A percentile compares a stretch with the other conserved stretches of the same genome.
Evolutionary conservation across 2,113 vertebrate genomes (phyloP).

Genomic region (Abramis brama): DNA sequence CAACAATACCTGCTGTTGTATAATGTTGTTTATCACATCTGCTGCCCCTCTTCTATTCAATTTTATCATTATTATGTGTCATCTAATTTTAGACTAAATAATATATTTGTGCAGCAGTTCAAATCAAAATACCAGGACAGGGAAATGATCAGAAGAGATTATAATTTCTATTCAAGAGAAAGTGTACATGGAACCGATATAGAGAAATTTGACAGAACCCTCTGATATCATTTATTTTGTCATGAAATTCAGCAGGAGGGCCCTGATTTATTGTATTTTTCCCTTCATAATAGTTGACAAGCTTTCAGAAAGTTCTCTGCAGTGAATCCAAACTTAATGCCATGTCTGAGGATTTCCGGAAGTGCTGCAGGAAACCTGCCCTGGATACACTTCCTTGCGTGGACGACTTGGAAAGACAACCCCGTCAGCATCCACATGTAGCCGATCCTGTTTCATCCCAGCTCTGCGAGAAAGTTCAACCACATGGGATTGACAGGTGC

Average conservation of each 20-base stretch:
- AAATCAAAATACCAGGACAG: not conserved
- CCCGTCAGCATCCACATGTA: not conserved
- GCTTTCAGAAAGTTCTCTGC: conserved; percentile 52
- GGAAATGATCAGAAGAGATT: not conserved
- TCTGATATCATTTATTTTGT: conserved; percentile 7
- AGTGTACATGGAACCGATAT: not conserved
- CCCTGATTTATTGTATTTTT: not conserved
- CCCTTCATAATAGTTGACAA: conserved; percentile 39
- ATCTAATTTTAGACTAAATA: not conserved
- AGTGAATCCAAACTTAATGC: conserved; percentile 16
- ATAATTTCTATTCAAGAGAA: not conserved
- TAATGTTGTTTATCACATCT: not conserved
- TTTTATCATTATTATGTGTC: not conserved
- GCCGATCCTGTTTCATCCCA: not conserved
- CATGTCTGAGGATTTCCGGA: conserved; percentile 39
- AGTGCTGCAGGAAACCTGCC: conserved; percentile 45
- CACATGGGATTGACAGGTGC: conserved; percentile 45
- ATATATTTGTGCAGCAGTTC: not conserved
- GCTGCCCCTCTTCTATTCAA: not conserved
- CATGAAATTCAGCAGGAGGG: not conserved
- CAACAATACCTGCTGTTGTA: not conserved
- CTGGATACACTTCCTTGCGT: conserved; percentile 47
- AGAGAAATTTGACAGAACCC: not conserved
- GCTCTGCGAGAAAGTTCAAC: conserved; percentile 42
- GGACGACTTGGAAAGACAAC: conserved; percentile 34